Conservation (phyloP, 2,113 vertebrate genomes). For the Ranitomeya variabilis region DNA sequence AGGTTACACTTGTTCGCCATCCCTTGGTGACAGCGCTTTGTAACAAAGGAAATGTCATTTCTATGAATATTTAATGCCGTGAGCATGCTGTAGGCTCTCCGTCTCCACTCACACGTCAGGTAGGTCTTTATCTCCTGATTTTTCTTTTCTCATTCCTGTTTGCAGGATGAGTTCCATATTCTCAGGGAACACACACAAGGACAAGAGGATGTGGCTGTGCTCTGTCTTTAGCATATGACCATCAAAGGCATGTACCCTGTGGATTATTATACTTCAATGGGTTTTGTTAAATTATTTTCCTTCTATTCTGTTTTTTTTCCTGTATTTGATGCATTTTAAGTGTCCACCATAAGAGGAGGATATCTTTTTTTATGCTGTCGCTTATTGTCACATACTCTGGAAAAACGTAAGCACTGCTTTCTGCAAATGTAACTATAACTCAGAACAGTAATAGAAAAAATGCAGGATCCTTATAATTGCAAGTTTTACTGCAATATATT, state of each 20-base stretch:
- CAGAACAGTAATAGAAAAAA: too few relatives aligned
- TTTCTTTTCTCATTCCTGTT: background rate
- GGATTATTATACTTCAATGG: background rate
- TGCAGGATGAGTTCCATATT: background rate
- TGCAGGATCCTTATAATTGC: background rate
- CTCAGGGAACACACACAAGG: background rate
- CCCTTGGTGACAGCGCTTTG: slow-evolving; percentile 43
- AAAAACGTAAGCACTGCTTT: background rate
- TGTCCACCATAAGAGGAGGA: background rate
- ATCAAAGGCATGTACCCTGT: background rate
- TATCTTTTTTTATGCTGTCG: background rate
- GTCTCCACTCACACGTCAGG: slow-evolving; percentile 7
- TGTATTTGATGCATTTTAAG: too few relatives aligned
- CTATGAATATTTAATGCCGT: slow-evolving; percentile 49
- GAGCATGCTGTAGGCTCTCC: slow-evolving; percentile 3
- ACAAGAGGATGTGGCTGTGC: background rate
- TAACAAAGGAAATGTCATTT: slow-evolving; percentile 19
- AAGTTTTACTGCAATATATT: background rate
- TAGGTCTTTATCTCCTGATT: slow-evolving; percentile 1
- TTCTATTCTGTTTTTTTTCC: background rate
- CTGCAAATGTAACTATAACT: background rate
- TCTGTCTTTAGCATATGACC: background rate
- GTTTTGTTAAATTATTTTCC: background rate
- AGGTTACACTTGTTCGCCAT: slow-evolving; percentile 52
- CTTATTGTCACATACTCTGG: background rate